Conservation (phyloP, 2,888 invertebrate species). For the Gryllus longicercus region DNA sequence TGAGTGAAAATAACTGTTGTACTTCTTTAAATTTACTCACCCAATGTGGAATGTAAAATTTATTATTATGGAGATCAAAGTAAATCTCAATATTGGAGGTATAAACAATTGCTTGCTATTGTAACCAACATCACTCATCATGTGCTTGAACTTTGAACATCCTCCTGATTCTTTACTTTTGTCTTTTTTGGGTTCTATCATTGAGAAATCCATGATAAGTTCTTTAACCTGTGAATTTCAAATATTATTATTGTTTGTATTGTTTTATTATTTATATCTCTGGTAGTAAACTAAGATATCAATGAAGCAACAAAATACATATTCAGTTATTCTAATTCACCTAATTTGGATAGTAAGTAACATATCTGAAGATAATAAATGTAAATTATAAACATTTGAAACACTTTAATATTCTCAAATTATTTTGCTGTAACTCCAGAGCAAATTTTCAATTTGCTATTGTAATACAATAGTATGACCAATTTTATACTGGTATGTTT, state of each 20-base stretch:
- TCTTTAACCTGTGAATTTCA: constrained; percentile 45
- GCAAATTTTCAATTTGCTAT: no score
- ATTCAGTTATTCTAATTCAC: background rate
- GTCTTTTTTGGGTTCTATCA: constrained; percentile 54
- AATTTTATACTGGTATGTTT: no score
- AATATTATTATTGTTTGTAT: no score
- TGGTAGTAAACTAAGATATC: no score
- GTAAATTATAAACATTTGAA: no score
- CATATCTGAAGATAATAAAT: no score
- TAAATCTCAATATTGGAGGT: constrained; percentile 77
- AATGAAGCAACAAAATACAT: background rate
- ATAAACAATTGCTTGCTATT: constrained; percentile 79
- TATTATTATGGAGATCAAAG: constrained; percentile 78
- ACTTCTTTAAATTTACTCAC: constrained; percentile 48
- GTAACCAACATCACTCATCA: constrained; percentile 72
- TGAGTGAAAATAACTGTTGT: background rate
- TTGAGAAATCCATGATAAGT: constrained; percentile 46
- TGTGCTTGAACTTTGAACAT: constrained; percentile 50
- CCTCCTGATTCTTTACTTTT: constrained; percentile 50
- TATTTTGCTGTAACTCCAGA: no score
- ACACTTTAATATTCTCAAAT: no score
- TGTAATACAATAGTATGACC: no score
- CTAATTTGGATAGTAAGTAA: background rate
- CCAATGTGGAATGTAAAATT: constrained; percentile 93
- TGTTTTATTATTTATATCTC: no score